Evolutionary conservation across 1,140 invertebrate genomes (phyloP).

Genomic region (Apolygus lucorum): DNA sequence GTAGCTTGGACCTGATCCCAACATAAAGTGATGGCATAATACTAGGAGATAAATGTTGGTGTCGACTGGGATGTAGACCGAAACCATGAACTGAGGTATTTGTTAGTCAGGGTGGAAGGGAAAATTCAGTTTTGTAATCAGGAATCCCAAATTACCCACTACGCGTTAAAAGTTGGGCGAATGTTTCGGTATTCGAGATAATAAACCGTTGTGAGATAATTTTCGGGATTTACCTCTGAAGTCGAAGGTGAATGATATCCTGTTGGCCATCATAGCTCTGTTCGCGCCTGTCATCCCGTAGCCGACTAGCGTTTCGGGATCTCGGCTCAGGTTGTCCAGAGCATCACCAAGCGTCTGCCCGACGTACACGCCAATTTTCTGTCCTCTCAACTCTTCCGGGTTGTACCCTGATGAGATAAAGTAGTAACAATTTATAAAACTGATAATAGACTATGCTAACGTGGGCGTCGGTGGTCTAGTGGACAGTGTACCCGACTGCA

Average conservation of each 20-base stretch:
- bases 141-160: too few species aligned
- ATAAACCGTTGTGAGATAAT: neutral
- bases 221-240: slow-evolving; percentile 44
- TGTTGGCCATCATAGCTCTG: slow-evolving; percentile 90
- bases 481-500: too few species aligned
- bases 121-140: too few species aligned
- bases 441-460: too few species aligned
- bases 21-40: too few species aligned
- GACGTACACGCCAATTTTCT: slow-evolving; percentile 82
- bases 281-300: slow-evolving; percentile 89
- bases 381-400: slow-evolving; percentile 63
- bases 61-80: too few species aligned
- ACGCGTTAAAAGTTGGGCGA: too few species aligned
- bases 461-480: too few species aligned
- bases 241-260: slow-evolving; percentile 91
- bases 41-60: too few species aligned
- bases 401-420: slow-evolving; percentile 53
- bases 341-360: slow-evolving; percentile 79
- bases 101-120: too few species aligned
- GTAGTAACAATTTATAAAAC: neutral
- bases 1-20: slow-evolving; percentile 84
- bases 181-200: too few species aligned
- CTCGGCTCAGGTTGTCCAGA: slow-evolving; percentile 65
- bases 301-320: slow-evolving; percentile 71
- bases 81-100: too few species aligned